A percentile compares a stretch with the other conserved stretches of the same genome.
Conservation (phyloP, 2,888 invertebrate species). For the Drosophila mettleri region DNA sequence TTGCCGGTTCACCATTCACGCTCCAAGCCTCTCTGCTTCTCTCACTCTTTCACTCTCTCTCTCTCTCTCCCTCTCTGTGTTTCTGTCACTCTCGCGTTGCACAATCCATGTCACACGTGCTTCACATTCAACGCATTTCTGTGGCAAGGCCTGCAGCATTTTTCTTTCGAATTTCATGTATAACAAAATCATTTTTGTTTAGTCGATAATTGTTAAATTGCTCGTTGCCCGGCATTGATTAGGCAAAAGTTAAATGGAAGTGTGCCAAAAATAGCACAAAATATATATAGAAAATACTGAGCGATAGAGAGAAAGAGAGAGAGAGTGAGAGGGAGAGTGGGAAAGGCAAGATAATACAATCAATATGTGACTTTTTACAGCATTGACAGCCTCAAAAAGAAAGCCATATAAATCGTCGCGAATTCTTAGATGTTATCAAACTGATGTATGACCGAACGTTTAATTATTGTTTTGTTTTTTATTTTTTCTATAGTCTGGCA, state of each 20-base stretch:
- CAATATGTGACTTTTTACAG: constrained; percentile 13
- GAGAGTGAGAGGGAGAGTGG: neutral
- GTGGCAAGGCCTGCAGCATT: neutral
- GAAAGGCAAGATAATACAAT: constrained; percentile 1
- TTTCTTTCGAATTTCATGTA: neutral
- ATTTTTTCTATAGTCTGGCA: constrained; percentile 9
- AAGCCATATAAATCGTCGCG: constrained; percentile 8
- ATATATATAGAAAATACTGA: constrained; percentile 23
- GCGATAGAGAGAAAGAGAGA: neutral
- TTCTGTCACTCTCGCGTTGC: constrained; percentile 27
- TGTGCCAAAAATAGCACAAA: constrained; percentile 31
- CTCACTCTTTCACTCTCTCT: neutral
- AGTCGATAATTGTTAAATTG: constrained; percentile 57
- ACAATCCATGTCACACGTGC: constrained; percentile 59
- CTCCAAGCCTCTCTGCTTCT: too few relatives aligned
- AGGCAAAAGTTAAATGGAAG: constrained; percentile 13
- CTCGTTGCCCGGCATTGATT: constrained; percentile 39
- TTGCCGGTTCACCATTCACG: neutral
- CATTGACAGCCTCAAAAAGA: constrained; percentile 19
- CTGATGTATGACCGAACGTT: constrained; percentile 37
- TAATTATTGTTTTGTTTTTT: constrained; percentile 24
- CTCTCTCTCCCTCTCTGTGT: neutral
- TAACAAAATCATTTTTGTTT: constrained; percentile 53
- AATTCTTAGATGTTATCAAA: constrained; percentile 29
- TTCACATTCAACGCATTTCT: constrained; percentile 44